phyloP scores from a whole-genome alignment of 2,113 vertebrate genomes.

The Planiliza haematocheilus region DNA sequence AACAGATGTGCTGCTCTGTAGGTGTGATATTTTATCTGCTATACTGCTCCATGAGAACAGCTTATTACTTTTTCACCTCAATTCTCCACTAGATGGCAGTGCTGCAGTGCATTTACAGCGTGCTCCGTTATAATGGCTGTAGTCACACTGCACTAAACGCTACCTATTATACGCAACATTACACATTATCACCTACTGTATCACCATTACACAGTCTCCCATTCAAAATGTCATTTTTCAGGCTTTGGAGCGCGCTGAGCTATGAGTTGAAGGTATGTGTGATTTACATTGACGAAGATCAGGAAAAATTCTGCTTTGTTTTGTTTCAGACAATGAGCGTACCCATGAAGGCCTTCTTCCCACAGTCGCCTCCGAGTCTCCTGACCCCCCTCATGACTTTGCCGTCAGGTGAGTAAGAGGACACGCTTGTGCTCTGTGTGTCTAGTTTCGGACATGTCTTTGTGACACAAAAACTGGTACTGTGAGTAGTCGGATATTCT shows the following conservation, averaged over 20 bases:
- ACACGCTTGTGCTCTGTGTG: not conserved
- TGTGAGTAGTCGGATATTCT: constrained; percentile 48
- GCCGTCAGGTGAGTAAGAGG: constrained; percentile 85
- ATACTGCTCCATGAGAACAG: not conserved
- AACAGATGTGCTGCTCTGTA: constrained; percentile 6
- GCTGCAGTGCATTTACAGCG: constrained; percentile 38
- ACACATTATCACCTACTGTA: constrained; percentile 67
- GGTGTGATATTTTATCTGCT: constrained; percentile 21
- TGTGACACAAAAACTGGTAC: constrained; percentile 35
- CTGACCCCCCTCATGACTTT: constrained; percentile 80
- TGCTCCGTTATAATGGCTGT: constrained; percentile 39
- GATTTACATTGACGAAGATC: constrained; percentile 44
- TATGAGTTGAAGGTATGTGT: constrained; percentile 29
- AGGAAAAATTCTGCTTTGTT: constrained; percentile 51
- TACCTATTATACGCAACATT: constrained; percentile 76
- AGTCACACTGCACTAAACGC: constrained; percentile 66
- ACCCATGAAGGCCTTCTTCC: constrained; percentile 89
- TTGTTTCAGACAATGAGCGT: constrained; percentile 82
- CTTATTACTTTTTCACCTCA: constrained; percentile 18
- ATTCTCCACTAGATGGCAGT: constrained; percentile 73
- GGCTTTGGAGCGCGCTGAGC: constrained; percentile 44
- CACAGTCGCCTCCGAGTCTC: constrained; percentile 81
- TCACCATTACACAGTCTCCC: constrained; percentile 61
- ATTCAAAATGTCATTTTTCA: constrained; percentile 69
- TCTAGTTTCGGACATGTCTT: constrained; percentile 5